Conservation (phyloP, 2,888 invertebrate species). For the Heliconius aoede region DNA sequence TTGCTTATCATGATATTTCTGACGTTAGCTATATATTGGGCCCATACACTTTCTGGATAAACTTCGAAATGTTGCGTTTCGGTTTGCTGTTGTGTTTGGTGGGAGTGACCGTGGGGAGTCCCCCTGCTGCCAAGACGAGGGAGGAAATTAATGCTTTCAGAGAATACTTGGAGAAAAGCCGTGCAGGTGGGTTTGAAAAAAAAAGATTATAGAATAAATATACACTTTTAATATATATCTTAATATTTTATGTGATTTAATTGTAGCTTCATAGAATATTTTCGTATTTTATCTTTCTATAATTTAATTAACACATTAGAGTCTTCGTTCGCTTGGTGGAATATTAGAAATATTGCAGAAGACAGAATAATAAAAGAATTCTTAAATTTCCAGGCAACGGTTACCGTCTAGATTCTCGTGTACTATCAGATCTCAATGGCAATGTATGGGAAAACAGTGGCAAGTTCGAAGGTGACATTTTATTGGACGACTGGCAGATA, state of each 20-base stretch:
- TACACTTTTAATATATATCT: not conserved
- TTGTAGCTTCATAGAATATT: not conserved
- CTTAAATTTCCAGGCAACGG: slow-evolving; percentile 55
- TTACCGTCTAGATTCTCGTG: slow-evolving; percentile 53
- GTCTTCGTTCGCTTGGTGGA: not conserved
- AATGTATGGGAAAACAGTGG: slow-evolving; percentile 71
- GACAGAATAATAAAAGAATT: not conserved
- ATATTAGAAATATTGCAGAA: no score
- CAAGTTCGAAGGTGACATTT: slow-evolving; percentile 71
- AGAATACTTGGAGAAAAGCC: slow-evolving; percentile 61
- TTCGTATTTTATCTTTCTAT: not conserved
- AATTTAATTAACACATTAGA: not conserved
- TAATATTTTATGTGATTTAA: not conserved
- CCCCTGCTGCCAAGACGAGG: slow-evolving; percentile 59
- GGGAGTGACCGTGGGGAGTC: slow-evolving; percentile 57
- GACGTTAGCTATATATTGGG: not conserved
- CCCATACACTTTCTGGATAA: not conserved
- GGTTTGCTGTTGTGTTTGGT: slow-evolving; percentile 54
- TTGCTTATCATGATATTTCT: slow-evolving; percentile 20
- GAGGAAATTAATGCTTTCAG: slow-evolving; percentile 67
- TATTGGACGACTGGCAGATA: slow-evolving; percentile 69
- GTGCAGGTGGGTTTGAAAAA: slow-evolving; percentile 41
- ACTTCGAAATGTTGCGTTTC: slow-evolving; percentile 57
- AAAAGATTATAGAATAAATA: not conserved
- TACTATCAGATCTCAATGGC: slow-evolving; percentile 50